Base-by-base conservation (phyloP, 2,113 vertebrate species). In the Syngnathus typhle region DNA sequence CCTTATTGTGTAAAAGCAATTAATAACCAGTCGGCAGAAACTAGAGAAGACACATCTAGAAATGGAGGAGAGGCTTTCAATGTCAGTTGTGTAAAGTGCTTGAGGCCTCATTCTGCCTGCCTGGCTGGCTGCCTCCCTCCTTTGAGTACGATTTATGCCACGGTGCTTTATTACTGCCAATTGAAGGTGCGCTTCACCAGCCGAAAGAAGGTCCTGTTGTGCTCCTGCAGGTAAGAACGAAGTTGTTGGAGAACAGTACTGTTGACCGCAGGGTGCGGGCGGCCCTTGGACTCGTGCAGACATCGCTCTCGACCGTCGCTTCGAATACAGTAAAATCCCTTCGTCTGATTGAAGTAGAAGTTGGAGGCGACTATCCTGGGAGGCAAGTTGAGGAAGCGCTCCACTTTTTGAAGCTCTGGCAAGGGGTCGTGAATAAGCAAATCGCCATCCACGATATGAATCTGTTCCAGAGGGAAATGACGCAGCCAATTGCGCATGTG, bases 311-410 rank as follows among this genome's bases (percentile, higher is more conserved):
- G 88, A 16, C 95, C 94, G 2, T 95, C 94, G 16, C 93, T 96
- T 67, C 94, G 92, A 82, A 96, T 95, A 67, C 95, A 96, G 87
- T 94, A 96, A 80, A 96, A 96, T 68, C 95, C 95, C 88, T 96
- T 96, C 69, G 95, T 96, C 79, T 95, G 94, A 85, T 96, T 96
- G 84, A 96, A 96, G 88, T 96, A 96, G 89, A 96, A 96, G 88
- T 96, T 96, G 85, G 93, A 93, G 76, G 94, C 88, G 56, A 92
- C 80, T 82, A 96, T 96, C 89, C 90, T 87, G 1, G 95, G 91
- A 2, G 92, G 91, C 77, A 96, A 89, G 78, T 94, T 92, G 54
- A 96, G 89, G 83, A 96, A 96, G 18, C 76, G 90, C 84, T 96
- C 95, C 68, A 96, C 95, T 82, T 93, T 94, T 80, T 94, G 93